Percentiles rank a stretch among this genome's conserved stretches.
Evolutionary conservation across 2,113 vertebrate species (phyloP).

Genomic region (Sphyrna mokarran): DNA sequence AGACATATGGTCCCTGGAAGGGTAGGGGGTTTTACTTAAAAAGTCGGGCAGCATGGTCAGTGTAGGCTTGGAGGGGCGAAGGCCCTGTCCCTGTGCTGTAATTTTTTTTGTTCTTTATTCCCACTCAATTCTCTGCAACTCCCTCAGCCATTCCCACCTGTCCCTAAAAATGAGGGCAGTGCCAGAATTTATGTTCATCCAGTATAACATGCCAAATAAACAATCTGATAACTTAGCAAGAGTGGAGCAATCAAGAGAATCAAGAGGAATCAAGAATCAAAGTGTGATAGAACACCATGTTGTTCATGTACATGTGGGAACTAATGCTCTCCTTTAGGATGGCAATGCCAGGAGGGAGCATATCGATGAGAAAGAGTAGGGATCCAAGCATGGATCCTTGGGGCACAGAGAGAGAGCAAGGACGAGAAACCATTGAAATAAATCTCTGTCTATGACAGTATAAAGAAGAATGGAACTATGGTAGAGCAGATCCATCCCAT

Average conservation of each 20-base stretch:
- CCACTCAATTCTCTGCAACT: too few relatives aligned
- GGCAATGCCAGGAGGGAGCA: not conserved
- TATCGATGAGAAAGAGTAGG: not conserved
- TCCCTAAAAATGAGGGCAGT: too few relatives aligned
- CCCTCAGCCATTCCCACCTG: too few relatives aligned
- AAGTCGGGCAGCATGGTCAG: too few relatives aligned
- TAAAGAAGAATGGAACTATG: not conserved
- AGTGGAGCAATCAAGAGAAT: not conserved
- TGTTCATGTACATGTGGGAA: not conserved
- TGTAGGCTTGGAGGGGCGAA: too few relatives aligned
- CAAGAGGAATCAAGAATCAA: too few relatives aligned
- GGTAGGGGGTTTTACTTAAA: too few relatives aligned
- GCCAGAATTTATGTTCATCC: not conserved
- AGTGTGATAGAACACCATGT: too few relatives aligned
- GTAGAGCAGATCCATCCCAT: not conserved
- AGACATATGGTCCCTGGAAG: too few relatives aligned
- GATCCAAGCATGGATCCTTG: not conserved
- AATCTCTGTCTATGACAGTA: not conserved
- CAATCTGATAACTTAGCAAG: not conserved
- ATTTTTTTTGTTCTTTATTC: too few relatives aligned
- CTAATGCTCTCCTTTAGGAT: too few relatives aligned
- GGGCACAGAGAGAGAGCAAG: not conserved
- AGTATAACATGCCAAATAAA: not conserved
- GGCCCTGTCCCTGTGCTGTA: too few relatives aligned
- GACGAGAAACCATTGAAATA: not conserved